A percentile compares a stretch with the other conserved stretches of the same genome.
These are phyloP conservation scores for Cephalopachus bancanus DNA, from an alignment of 2,797 vertebrate species.

Conservation along the genomic window DNA sequence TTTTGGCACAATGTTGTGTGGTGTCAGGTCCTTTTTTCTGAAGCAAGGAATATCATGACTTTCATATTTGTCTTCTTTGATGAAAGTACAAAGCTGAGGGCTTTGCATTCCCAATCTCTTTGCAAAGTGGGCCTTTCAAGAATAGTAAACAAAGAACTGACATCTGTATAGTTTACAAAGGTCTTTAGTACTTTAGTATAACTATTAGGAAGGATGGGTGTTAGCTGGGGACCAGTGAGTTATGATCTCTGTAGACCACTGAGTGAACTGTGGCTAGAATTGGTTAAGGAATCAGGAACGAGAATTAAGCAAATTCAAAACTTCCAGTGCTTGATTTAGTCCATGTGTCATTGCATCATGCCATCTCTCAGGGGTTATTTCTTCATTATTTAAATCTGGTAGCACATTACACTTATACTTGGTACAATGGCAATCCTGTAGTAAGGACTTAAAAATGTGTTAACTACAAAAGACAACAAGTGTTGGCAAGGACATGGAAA, in stretches of 20 bases:
- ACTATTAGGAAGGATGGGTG: background rate
- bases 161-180: background rate
- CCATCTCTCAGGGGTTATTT: background rate
- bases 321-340: background rate
- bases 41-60: background rate
- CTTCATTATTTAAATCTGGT: background rate
- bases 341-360: accelerated
- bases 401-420: background rate
- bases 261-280: background rate
- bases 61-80: conserved; percentile 20
- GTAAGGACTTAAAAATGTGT: background rate
- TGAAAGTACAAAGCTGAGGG: conserved; percentile 43
- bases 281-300: background rate
- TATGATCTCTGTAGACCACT: background rate
- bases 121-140: conserved; percentile 13
- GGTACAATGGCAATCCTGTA: background rate
- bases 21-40: background rate
- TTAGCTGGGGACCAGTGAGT: accelerated
- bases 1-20: background rate
- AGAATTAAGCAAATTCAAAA: background rate
- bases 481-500: background rate
- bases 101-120: background rate
- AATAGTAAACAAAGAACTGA: background rate
- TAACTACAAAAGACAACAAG: background rate
- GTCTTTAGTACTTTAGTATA: background rate